A percentile compares a stretch with the other conserved stretches of the same genome.
Evolutionary conservation across 92 coral and sea anemone species (phyloP).

Genomic region (Porites evermanni): DNA sequence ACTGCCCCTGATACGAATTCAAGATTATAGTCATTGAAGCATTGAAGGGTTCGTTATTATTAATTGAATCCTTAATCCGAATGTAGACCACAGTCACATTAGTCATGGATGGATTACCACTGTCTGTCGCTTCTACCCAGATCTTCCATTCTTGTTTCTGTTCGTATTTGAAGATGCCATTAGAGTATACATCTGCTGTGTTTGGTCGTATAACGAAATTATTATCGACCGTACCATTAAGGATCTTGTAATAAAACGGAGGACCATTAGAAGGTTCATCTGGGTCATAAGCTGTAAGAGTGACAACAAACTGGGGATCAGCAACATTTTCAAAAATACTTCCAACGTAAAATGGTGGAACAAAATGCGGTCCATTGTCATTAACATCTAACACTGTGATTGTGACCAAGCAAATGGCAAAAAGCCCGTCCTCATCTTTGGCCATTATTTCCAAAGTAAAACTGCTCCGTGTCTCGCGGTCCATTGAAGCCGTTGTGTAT

Average conservation of each 20-base stretch:
- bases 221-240: conserved; percentile 70
- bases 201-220: conserved; percentile 60
- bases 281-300: conserved; percentile 75
- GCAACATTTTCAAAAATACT: conserved; percentile 70
- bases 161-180: conserved; percentile 68
- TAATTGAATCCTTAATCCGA: conserved; percentile 69
- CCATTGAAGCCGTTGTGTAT: conserved; percentile 57
- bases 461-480: conserved; percentile 65
- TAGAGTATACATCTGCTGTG: conserved; percentile 67
- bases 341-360: conserved; percentile 74
- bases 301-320: conserved; percentile 72
- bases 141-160: conserved; percentile 69
- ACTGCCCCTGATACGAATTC: conserved; percentile 76
- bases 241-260: conserved; percentile 70
- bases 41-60: conserved; percentile 65
- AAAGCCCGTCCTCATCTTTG: conserved; percentile 66
- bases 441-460: conserved; percentile 67
- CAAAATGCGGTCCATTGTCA: conserved; percentile 89
- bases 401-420: conserved; percentile 58
- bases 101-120: conserved; percentile 66
- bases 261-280: conserved; percentile 72
- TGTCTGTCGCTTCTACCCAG: conserved; percentile 75
- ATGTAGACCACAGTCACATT: conserved; percentile 71
- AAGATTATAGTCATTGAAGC: conserved; percentile 80
- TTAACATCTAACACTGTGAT: conserved; percentile 85